phyloP scores from a whole-genome alignment of 2,113 vertebrate genomes.

The Cryptomyrus ogoouensis region DNA sequence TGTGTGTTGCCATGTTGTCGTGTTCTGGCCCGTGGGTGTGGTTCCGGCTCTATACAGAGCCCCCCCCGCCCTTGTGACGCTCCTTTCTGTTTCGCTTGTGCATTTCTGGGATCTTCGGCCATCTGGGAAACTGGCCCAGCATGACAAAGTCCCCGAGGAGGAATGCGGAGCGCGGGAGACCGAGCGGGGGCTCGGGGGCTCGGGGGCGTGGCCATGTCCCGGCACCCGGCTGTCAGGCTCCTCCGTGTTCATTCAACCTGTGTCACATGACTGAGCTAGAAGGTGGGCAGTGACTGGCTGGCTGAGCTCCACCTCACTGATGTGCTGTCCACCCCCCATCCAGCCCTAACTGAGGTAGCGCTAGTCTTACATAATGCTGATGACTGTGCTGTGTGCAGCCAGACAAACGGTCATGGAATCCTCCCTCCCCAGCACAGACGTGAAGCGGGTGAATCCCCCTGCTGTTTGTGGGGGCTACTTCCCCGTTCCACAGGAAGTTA shows the following conservation, averaged over 20 bases:
- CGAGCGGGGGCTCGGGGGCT: too few species aligned
- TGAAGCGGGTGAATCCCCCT: not conserved
- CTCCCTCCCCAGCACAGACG: not conserved
- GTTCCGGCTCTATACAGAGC: not conserved
- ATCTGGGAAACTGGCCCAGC: not conserved
- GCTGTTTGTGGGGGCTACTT: not conserved
- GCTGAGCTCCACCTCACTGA: not conserved
- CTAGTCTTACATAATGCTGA: not conserved
- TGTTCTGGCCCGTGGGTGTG: not conserved
- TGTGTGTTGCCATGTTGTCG: not conserved
- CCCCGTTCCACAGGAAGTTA: not conserved
- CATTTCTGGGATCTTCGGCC: slow-evolving; percentile 4
- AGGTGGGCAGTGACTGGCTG: not conserved
- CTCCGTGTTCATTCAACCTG: not conserved
- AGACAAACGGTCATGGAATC: not conserved
- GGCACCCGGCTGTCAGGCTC: not conserved
- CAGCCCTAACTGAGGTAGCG: not conserved
- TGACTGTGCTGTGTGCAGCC: not conserved
- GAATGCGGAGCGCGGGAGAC: slow-evolving; percentile 2
- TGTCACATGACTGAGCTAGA: not conserved
- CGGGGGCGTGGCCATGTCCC: not conserved
- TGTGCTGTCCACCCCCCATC: not conserved
- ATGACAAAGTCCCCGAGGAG: slow-evolving; percentile 8
- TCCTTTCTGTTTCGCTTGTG: not conserved
- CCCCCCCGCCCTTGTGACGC: not conserved